phyloP scores from a whole-genome alignment of 1,140 invertebrate genomes.

The Plectrocnemia conspersa region DNA sequence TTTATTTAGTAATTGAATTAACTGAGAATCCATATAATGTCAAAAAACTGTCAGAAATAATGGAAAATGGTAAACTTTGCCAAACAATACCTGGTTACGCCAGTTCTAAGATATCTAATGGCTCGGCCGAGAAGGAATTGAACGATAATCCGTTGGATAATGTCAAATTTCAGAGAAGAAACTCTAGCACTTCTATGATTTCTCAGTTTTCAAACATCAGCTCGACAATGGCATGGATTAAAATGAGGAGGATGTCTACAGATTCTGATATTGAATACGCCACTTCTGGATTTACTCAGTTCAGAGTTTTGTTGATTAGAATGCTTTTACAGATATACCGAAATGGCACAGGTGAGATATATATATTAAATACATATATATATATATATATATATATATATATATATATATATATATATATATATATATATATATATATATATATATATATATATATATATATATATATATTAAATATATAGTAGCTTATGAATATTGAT shows the following conservation, averaged over 20 bases:
- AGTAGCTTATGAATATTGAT: no score
- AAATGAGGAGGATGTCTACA: slow-evolving; percentile 22
- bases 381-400: background rate
- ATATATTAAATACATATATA: background rate
- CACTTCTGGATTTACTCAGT: slow-evolving; percentile 40
- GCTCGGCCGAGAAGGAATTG: slow-evolving; percentile 39
- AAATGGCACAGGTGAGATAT: slow-evolving; percentile 36
- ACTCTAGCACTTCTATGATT: slow-evolving; percentile 19
- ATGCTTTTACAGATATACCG: slow-evolving; percentile 42
- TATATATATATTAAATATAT: background rate
- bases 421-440: background rate
- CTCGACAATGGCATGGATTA: slow-evolving; percentile 29
- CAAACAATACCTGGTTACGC: slow-evolving; percentile 42
- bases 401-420: background rate
- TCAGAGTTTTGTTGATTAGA: slow-evolving; percentile 38
- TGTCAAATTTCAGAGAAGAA: slow-evolving; percentile 34
- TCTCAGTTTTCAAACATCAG: slow-evolving; percentile 33
- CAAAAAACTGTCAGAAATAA: slow-evolving; percentile 40
- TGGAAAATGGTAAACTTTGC: slow-evolving; percentile 45
- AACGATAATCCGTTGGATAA: slow-evolving; percentile 37
- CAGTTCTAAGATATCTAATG: slow-evolving; percentile 7
- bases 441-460: background rate
- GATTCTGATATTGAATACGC: slow-evolving; percentile 34
- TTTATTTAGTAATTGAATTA: slow-evolving; percentile 48
- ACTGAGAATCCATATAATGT: slow-evolving; percentile 48